Evolutionary conservation across 2,797 vertebrate species (phyloP).

Genomic region (Heterohyrax brucei): DNA sequence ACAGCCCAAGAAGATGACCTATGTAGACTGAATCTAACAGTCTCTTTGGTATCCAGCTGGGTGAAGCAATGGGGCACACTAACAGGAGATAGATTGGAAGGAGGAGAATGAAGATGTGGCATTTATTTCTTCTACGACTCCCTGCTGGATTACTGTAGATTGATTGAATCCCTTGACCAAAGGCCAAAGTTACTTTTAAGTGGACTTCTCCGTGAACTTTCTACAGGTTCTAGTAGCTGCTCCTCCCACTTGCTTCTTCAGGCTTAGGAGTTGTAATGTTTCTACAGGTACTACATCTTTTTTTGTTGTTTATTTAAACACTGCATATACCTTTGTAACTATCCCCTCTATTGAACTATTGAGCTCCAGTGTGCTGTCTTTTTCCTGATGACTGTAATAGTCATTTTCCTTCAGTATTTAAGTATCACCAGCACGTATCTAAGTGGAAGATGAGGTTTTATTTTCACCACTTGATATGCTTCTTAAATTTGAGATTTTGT

Average conservation of each 20-base stretch:
- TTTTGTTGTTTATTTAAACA: neutral
- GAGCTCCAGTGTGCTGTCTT: neutral
- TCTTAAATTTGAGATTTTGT: conserved; percentile 22
- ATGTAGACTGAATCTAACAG: neutral
- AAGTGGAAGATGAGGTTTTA: neutral
- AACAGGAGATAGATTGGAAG: neutral
- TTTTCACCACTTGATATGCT: neutral
- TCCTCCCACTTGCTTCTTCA: neutral
- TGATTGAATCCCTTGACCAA: neutral
- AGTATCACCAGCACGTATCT: neutral
- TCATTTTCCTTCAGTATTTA: neutral
- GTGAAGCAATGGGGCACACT: neutral
- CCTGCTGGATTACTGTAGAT: neutral
- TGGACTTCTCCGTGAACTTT: neutral
- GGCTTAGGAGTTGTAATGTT: neutral
- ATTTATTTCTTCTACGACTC: neutral
- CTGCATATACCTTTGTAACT: neutral
- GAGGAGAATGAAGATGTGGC: neutral
- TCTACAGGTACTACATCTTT: neutral
- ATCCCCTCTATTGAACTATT: neutral
- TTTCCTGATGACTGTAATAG: neutral
- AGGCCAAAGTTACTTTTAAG: neutral
- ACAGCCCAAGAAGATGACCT: neutral
- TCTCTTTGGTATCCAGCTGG: neutral
- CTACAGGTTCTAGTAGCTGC: neutral